Evolutionary conservation across 37 sponge, comb jelly and placozoan genomes (phyloP).

Genomic region (Cliona cf. orientalis): DNA sequence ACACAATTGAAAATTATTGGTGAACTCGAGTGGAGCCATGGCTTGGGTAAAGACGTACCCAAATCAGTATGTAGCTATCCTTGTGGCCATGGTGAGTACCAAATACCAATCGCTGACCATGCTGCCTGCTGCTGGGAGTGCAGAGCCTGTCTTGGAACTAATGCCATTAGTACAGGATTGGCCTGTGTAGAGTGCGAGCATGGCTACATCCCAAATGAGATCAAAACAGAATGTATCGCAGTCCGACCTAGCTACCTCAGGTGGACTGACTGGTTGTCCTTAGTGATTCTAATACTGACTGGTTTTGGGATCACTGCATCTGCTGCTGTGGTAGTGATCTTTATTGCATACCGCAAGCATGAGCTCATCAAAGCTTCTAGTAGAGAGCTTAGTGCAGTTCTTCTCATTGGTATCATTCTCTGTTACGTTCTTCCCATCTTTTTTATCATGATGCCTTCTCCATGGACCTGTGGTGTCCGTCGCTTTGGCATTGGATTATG

Average conservation of each 20-base stretch:
- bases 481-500: slow-evolving; percentile 52
- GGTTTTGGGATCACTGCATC: slow-evolving; percentile 42
- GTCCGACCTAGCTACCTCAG: slow-evolving; percentile 25
- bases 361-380: slow-evolving; percentile 70
- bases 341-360: slow-evolving; percentile 36
- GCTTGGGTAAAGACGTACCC: background rate
- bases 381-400: slow-evolving; percentile 67
- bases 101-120: background rate
- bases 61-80: slow-evolving; percentile 35
- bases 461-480: slow-evolving; percentile 44
- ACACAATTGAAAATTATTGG: background rate
- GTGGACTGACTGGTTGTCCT: slow-evolving; percentile 25
- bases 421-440: slow-evolving; percentile 61
- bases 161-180: slow-evolving; percentile 17
- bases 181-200: slow-evolving; percentile 53
- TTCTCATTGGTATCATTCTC: slow-evolving; percentile 57
- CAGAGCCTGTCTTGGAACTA: slow-evolving; percentile 26
- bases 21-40: slow-evolving; percentile 4
- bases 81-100: slow-evolving; percentile 50
- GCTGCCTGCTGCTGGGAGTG: slow-evolving; percentile 68
- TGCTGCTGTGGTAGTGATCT: slow-evolving; percentile 28
- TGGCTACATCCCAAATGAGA: slow-evolving; percentile 41
- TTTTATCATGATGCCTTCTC: slow-evolving; percentile 39
- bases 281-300: slow-evolving; percentile 42
- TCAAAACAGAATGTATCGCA: slow-evolving; percentile 26